These are phyloP conservation scores for Machaerirhynchus nigripectus DNA, from an alignment of 2,113 vertebrate genomes.

Conservation along the genomic window DNA sequence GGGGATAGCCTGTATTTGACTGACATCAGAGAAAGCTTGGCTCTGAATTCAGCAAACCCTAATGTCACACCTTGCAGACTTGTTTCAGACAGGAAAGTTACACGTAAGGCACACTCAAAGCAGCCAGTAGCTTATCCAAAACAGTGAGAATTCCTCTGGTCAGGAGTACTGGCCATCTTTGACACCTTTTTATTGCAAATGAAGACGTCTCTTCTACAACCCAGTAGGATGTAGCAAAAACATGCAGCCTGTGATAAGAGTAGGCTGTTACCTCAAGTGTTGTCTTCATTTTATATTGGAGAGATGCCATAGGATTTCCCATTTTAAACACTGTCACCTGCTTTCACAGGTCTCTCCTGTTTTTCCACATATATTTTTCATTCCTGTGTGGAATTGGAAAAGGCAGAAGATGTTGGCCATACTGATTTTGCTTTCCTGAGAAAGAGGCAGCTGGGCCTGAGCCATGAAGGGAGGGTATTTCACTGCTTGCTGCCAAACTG, in stretches of 20 bases:
- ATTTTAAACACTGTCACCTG: constrained; percentile 33
- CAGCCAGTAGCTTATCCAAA: background rate
- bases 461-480: background rate
- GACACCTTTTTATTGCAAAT: background rate
- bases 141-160: background rate
- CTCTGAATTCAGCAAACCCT: background rate
- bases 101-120: background rate
- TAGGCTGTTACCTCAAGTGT: background rate
- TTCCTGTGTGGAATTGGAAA: constrained; percentile 14
- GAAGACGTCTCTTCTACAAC: background rate
- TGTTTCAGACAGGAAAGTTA: background rate
- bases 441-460: background rate
- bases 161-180: background rate
- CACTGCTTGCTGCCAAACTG: background rate
- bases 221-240: background rate
- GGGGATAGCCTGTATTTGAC: background rate
- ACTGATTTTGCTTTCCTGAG: background rate
- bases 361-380: background rate
- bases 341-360: background rate
- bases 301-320: background rate
- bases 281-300: background rate
- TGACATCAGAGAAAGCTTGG: background rate
- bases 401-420: background rate
- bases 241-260: background rate
- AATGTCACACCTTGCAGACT: background rate